Evolutionary conservation across 2,797 vertebrate genomes (phyloP), one percentile per base, ranked within the genome.

Genomic region (Rhadinocentrus ornatus): DNA sequence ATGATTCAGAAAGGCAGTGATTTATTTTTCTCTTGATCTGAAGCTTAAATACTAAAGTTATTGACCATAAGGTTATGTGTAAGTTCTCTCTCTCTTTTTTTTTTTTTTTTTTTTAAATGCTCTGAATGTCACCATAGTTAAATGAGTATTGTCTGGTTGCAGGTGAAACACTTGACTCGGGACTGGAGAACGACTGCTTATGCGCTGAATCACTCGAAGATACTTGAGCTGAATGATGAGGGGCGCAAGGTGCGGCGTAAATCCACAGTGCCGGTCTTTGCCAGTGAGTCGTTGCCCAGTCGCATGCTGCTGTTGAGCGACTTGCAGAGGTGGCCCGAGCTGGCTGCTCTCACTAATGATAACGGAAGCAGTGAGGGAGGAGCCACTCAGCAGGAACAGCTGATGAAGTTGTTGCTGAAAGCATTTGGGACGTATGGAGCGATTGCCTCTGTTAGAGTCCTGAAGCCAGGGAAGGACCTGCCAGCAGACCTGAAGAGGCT

Each of bases 101-200:
- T 31, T 31, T 3, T 31, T 31, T 20, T 9, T 41, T 13, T 63
- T 41, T 46, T 29, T n/a, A 66, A 57, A 15, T 35, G 27, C 64
- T 69, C n/a, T 9, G 34, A 39, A 16, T 58, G 55, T 62, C 32
- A 6, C 62, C 56, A 18, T 10, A 69, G 50, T 88, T 66, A 88
- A 71, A n/a, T 46, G 35, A 58, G 34, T 34, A 0, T 52, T 50
- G 6, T 83, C 41, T 84, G 62, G 62, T 76, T 80, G 39, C 89
- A 99, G 98, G 97, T 99, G 44, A 99, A 99, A 79, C 97, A 99
- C 74, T 93, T 99, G 60, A 99, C 98, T 0, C 95, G 96, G 24
- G 98, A 99, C 93, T 99, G 98, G 98, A 96, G 97, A 82, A 97
- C 97, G 35, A 99, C 98, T 0, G 96, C 97, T 0, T 95, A 96